Evolutionary conservation across 2,113 vertebrate genomes (phyloP).

Genomic region (Salvelinus fontinalis): DNA sequence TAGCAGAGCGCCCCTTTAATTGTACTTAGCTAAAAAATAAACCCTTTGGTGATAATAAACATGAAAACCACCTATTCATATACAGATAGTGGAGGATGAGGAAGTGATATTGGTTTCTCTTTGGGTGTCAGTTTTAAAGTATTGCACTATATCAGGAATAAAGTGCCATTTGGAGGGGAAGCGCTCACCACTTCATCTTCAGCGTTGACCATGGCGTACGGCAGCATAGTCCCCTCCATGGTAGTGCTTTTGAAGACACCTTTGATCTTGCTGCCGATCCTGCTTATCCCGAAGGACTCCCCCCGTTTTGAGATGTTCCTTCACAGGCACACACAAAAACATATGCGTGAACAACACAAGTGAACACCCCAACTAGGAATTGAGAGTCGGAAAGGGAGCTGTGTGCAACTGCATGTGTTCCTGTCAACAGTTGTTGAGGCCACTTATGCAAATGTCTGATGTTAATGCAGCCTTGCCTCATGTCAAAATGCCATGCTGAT

Average conservation of each 20-base stretch:
- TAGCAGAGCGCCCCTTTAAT: too few relatives aligned
- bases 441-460: not conserved
- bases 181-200: slow-evolving; percentile 84
- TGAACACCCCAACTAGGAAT: not conserved
- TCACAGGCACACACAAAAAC: slow-evolving; percentile 27
- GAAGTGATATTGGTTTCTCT: not conserved
- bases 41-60: too few relatives aligned
- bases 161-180: not conserved
- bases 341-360: slow-evolving; percentile 22
- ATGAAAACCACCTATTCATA: too few relatives aligned
- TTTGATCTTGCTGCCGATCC: slow-evolving; percentile 93
- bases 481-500: slow-evolving; percentile 1
- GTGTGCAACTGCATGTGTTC: not conserved
- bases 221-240: slow-evolving; percentile 90
- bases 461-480: not conserved
- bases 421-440: not conserved
- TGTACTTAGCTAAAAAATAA: too few relatives aligned
- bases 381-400: not conserved
- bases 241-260: slow-evolving; percentile 93
- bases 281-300: slow-evolving; percentile 91
- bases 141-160: too few relatives aligned
- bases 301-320: slow-evolving; percentile 87
- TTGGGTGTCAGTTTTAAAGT: too few relatives aligned
- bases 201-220: slow-evolving; percentile 75
- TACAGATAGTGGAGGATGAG: not conserved